phyloP scores from a whole-genome alignment of 2,113 vertebrate species.

The Misgurnus anguillicaudatus region DNA sequence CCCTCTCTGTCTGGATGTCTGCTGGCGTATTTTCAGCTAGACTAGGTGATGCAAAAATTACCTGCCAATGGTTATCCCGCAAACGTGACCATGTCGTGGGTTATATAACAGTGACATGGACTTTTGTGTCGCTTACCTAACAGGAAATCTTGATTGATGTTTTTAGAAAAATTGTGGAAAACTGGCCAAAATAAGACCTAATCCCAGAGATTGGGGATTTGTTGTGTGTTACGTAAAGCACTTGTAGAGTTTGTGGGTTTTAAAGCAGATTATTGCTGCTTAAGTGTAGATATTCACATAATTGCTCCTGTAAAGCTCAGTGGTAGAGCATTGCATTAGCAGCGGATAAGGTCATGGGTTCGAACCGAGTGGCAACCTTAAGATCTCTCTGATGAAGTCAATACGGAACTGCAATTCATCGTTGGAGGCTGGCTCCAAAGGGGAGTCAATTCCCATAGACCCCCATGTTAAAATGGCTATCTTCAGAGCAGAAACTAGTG shows the following conservation, averaged over 20 bases:
- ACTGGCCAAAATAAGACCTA: background rate
- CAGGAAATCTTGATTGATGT: slow-evolving; percentile 23
- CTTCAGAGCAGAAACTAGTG: no score
- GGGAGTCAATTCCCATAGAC: no score
- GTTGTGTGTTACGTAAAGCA: slow-evolving; percentile 36
- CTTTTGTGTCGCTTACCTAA: background rate
- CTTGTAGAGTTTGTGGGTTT: slow-evolving; percentile 21
- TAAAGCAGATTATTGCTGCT: slow-evolving; percentile 44
- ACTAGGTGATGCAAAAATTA: slow-evolving; percentile 2
- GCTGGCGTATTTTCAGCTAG: no score
- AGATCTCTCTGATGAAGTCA: no score
- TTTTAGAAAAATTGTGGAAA: background rate
- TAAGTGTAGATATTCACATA: slow-evolving; percentile 29
- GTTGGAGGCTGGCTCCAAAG: no score
- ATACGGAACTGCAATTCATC: no score
- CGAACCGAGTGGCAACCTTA: no score
- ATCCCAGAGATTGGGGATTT: slow-evolving; percentile 30
- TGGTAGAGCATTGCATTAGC: no score
- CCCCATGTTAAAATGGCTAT: no score
- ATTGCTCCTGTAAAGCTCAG: background rate
- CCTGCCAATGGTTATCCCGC: background rate
- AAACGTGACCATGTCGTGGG: background rate
- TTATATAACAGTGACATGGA: slow-evolving; percentile 14
- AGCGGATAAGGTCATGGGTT: no score
- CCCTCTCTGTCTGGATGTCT: background rate